Evolutionary conservation across 2,797 vertebrate genomes (phyloP), one percentile per base, ranked within the genome.

Genomic region (Pseudotriccus pelzelni): DNA sequence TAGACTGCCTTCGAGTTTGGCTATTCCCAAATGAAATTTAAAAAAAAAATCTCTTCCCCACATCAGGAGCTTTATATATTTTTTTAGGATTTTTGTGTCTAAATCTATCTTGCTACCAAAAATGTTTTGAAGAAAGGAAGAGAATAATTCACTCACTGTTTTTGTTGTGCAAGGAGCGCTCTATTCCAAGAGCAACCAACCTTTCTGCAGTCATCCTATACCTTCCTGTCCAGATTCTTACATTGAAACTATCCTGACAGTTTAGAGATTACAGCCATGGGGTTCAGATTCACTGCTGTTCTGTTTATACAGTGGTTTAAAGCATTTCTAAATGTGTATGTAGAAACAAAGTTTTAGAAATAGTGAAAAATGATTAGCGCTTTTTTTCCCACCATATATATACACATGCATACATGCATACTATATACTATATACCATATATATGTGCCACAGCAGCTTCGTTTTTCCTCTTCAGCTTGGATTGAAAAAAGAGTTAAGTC

Each of bases 21-120:
- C 58, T 72, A 90, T 88, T 95, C 96, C 91, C 84, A 91, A 79
- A 93, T n/a, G 87, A 96, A 96, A 96, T 87, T 75, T 50, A 92
- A 87, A 87, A 63, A 87, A 63, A 96, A 96, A 77, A 69, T 53
- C 72, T 95, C 75, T 86, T 84, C 56, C 76, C 59, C 19, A 44
- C 68, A 62, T 67, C 89, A 27, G 46, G 69, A 93, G 79, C 74
- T 84, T 92, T 79, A 85, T 86, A 85, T 89, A 47, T 83, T 90
- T 96, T 87, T 68, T 69, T 21, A 72, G 81, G 83, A 72, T 83
- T 92, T 87, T 50, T 69, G 84, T 77, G 49, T 75, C 67, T 91
- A 90, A 76, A 89, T 86, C 69, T 68, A 70, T 87, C 93, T 96
- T 80, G 73, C 77, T 90, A 93, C 74, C 86, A 93, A 96, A 96